Evolutionary conservation across 2,888 invertebrate genomes (phyloP), one percentile per base, ranked within the genome.

Genomic region (Geotrupes spiniger): DNA sequence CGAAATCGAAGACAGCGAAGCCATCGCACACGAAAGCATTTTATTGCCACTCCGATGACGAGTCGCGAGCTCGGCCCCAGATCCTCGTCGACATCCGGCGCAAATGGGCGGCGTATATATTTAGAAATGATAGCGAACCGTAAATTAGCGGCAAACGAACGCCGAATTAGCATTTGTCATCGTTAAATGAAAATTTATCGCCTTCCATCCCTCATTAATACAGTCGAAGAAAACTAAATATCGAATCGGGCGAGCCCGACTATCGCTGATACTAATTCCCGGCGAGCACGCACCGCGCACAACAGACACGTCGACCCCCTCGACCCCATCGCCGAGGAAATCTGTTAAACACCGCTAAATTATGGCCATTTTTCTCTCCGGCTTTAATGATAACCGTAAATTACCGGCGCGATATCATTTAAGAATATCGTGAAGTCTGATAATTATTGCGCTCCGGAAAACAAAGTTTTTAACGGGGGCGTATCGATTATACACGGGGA

Each of bases 331-430:
- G 45, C 45, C n/a, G n/a, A 15, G 45, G 28, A 28, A 39, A 45
- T 45, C 45, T 39, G 46, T 31, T 46, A 46, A 46, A 46, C 33
- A 40, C 46, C 33, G 33, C 38, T 46, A 46, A 46, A 46, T 46
- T 46, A 46, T 25, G 33, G 39, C 36, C 26, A 31, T 46, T 46
- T 46, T 46, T 46, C 46, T 46, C 39, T 36, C 38, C n/a, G n/a
- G n/a, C 36, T 46, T 46, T 46, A 46, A 46, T 36, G 46, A 46
- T 40, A 39, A 39, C 46, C 46, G 40, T 46, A 46, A 46, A 46
- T 46, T 40, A 46, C 33, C 17, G 11, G 33, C 39, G 39, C 31
- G 21, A 14, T 15, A 15, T 33, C 15, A 14, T 29, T 12, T 12
- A 33, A 15, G 33, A 33, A 37, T 45, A 46, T 46, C 46, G 46